These are phyloP conservation scores for Aphelinus certus DNA, from an alignment of 1,140 invertebrate species.

Conservation along the genomic window DNA sequence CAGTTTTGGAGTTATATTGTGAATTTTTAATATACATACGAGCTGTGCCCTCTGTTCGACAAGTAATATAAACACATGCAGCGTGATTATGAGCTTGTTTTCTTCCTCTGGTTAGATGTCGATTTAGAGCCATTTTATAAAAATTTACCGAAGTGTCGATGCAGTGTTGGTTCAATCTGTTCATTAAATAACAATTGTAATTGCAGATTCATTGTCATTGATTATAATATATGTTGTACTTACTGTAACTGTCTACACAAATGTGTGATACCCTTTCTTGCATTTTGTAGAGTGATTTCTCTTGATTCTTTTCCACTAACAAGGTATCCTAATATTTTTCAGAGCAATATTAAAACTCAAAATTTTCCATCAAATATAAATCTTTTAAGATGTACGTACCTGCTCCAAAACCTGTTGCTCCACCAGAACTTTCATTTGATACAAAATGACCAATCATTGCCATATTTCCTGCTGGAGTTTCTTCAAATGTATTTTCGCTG, in stretches of 20 bases:
- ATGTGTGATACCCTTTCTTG: conserved; percentile 81
- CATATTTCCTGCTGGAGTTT: conserved; percentile 87
- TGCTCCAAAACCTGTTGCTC: conserved; percentile 78
- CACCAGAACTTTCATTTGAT: conserved; percentile 85
- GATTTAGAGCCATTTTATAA: conserved; percentile 94
- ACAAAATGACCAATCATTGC: conserved; percentile 94
- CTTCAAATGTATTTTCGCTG: conserved; percentile 95
- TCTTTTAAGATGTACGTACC: conserved; percentile 60
- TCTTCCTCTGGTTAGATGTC: conserved; percentile 89
- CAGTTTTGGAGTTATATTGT: neutral
- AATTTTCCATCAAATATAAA: neutral
- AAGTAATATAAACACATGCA: conserved; percentile 97
- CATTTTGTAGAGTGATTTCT: conserved; percentile 89
- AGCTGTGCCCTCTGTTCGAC: conserved; percentile 90
- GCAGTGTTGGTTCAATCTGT: conserved; percentile 85
- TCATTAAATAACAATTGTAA: conserved; percentile 31
- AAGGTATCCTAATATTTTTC: conserved; percentile 73
- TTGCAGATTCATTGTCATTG: conserved; percentile 10
- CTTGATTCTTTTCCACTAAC: conserved; percentile 86
- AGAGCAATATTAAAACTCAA: no score
- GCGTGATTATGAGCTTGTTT: conserved; percentile 93
- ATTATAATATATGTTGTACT: conserved; percentile 39
- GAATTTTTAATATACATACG: conserved; percentile 77
- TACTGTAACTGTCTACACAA: conserved; percentile 80
- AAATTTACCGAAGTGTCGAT: conserved; percentile 95